Conservation (phyloP, 2,797 vertebrate species). For the Crenichthys baileyi region DNA sequence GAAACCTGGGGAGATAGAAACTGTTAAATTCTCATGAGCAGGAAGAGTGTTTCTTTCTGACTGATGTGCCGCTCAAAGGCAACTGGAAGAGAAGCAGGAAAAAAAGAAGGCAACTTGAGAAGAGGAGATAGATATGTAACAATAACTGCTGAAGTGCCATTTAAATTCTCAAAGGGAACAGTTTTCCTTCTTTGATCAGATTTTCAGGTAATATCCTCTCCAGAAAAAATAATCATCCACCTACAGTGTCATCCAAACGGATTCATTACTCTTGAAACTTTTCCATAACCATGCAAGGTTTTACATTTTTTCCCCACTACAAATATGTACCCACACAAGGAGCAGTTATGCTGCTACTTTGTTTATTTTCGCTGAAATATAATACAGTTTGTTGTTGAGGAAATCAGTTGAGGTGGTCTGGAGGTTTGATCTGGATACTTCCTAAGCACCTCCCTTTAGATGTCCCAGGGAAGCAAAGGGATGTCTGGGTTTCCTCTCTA, state of each 20-base stretch:
- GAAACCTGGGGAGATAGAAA: slow-evolving; percentile 4
- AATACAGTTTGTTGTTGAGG: too few relatives aligned
- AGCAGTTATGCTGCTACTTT: too few relatives aligned
- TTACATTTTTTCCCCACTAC: neutral
- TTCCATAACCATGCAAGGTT: neutral
- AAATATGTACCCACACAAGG: too few relatives aligned
- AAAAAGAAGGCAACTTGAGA: slow-evolving; percentile 3
- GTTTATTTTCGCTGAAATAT: too few relatives aligned
- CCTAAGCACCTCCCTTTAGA: neutral
- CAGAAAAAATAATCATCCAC: neutral
- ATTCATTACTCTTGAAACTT: neutral
- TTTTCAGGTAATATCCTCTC: neutral
- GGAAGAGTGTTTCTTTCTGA: slow-evolving; percentile 17
- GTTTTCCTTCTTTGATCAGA: neutral
- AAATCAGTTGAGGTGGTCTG: too few relatives aligned
- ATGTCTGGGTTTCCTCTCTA: neutral
- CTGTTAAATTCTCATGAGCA: neutral
- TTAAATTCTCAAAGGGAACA: neutral
- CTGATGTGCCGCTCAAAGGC: slow-evolving; percentile 15
- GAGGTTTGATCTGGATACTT: neutral
- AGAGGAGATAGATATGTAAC: neutral
- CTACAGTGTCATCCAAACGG: neutral
- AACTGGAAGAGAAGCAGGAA: slow-evolving; percentile 3
- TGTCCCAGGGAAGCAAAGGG: neutral
- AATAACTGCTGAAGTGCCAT: neutral